phyloP scores from a whole-genome alignment of 2,888 invertebrate species.

The Ophion ventricosus region DNA sequence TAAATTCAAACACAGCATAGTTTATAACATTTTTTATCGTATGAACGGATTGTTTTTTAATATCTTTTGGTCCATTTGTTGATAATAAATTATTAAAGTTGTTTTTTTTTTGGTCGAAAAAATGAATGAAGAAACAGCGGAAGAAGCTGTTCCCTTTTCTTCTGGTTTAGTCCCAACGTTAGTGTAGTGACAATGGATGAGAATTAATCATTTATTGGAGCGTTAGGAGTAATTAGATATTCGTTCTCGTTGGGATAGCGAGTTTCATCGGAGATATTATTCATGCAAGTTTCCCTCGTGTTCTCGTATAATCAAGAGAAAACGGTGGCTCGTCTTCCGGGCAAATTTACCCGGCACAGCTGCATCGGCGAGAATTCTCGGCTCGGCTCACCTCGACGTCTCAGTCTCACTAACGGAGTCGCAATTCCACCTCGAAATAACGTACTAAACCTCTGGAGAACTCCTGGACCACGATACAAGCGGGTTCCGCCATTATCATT shows the following conservation, averaged over 20 bases:
- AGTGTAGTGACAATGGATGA: background rate
- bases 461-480: constrained; percentile 29
- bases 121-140: background rate
- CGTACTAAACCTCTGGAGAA: constrained; percentile 1
- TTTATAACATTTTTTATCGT: too few species aligned
- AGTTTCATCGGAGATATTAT: constrained; percentile 17
- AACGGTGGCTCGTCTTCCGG: constrained; percentile 3
- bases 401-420: constrained; percentile 19
- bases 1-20: too few species aligned
- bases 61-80: too few species aligned
- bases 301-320: constrained; percentile 35
- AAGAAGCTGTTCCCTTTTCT: background rate
- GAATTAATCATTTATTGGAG: background rate
- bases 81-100: too few species aligned
- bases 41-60: too few species aligned
- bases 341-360: constrained; percentile 20
- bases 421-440: constrained; percentile 32
- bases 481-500: constrained; percentile 45
- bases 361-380: constrained; percentile 31
- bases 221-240: background rate
- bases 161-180: background rate
- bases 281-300: constrained; percentile 20
- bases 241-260: constrained; percentile 3
- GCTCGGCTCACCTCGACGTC: constrained; percentile 14
- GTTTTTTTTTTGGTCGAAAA: background rate